Conservation (phyloP, 2,888 invertebrate species). For the Adela reaumurella region DNA sequence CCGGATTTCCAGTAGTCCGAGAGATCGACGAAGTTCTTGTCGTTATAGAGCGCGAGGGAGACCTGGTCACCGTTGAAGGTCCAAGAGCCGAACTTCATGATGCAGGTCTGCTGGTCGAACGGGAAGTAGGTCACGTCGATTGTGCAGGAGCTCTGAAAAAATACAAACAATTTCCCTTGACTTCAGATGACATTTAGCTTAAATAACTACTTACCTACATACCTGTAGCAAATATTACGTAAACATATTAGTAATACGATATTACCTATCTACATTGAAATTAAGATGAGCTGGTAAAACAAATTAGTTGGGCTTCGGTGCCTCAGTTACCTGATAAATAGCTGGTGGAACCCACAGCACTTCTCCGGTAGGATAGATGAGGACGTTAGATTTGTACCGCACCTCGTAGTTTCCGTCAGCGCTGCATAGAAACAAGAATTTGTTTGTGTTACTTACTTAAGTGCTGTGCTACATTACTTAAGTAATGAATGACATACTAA, state of each 20-base stretch:
- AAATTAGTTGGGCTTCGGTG: too few species aligned
- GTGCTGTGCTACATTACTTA: too few species aligned
- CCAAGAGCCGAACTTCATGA: constrained; percentile 99
- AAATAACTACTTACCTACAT: neutral
- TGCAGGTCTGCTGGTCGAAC: constrained; percentile 98
- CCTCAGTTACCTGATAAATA: constrained; percentile 91
- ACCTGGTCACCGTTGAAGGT: constrained; percentile 98
- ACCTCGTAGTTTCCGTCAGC: constrained; percentile 99
- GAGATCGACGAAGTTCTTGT: constrained; percentile 92
- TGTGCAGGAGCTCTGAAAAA: constrained; percentile 96
- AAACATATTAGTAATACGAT: too few species aligned
- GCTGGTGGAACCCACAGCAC: constrained; percentile 99
- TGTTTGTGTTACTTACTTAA: too few species aligned
- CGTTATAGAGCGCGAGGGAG: constrained; percentile 88
- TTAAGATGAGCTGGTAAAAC: too few species aligned
- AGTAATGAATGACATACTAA: too few species aligned
- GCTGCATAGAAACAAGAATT: constrained; percentile 60
- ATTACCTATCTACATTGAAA: too few species aligned
- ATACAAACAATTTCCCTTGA: too few species aligned
- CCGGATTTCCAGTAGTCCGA: constrained; percentile 98
- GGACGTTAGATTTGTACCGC: constrained; percentile 96
- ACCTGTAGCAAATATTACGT: too few species aligned
- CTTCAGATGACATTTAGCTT: neutral
- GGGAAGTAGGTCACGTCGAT: constrained; percentile 99
- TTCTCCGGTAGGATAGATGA: constrained; percentile 95